Conservation (phyloP, 2,797 vertebrate species). For the Eulemur coronatus region DNA sequence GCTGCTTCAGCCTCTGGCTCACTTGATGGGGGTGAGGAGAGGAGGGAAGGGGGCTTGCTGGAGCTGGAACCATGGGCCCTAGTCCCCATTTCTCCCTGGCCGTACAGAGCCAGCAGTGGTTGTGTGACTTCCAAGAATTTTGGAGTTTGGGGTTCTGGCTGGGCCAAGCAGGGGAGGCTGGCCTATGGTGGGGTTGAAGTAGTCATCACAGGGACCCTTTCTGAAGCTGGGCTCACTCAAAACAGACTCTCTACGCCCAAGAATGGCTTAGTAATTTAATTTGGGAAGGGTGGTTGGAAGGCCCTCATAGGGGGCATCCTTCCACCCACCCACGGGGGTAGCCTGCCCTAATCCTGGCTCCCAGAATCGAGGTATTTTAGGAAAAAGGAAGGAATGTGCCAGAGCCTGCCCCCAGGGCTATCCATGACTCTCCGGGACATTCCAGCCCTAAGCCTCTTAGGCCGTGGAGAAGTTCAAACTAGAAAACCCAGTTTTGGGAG, state of each 20-base stretch:
- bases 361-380: constrained; percentile 68
- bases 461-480: constrained; percentile 77
- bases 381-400: constrained; percentile 62
- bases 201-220: neutral
- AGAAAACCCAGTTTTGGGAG: constrained; percentile 82
- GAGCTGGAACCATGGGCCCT: neutral
- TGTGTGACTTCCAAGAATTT: constrained; percentile 39
- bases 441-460: constrained; percentile 81
- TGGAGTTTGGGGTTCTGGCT: neutral
- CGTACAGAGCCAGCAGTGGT: neutral
- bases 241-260: constrained; percentile 8
- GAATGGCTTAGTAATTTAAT: constrained; percentile 34
- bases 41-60: neutral
- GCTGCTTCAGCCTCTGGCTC: neutral
- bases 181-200: neutral
- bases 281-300: neutral
- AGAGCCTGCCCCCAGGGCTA: constrained; percentile 70
- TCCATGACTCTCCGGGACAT: constrained; percentile 77
- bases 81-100: neutral
- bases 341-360: constrained; percentile 23
- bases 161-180: neutral
- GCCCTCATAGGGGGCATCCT: neutral
- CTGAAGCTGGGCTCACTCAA: neutral
- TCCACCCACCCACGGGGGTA: neutral
- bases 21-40: neutral